These are phyloP conservation scores for Mythimna loreyi DNA, from an alignment of 2,888 invertebrate species.

Conservation along the genomic window DNA sequence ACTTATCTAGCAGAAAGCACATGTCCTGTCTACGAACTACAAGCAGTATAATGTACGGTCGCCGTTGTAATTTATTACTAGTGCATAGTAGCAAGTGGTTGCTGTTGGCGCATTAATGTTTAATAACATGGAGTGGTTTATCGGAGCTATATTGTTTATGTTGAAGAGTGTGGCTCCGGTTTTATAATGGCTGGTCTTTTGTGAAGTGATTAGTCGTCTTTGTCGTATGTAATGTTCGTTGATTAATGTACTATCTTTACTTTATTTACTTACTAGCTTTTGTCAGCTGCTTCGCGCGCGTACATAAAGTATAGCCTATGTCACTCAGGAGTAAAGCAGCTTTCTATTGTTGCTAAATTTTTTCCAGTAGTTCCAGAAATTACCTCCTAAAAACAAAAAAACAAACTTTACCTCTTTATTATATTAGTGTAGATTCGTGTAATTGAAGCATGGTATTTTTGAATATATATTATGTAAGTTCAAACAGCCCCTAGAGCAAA, in stretches of 20 bases:
- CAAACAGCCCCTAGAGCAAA: too few relatives aligned
- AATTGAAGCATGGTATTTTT: not conserved
- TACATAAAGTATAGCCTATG: too few relatives aligned
- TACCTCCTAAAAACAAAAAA: too few relatives aligned
- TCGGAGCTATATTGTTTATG: not conserved
- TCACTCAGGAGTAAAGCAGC: too few relatives aligned
- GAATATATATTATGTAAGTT: not conserved
- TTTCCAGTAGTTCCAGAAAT: too few relatives aligned
- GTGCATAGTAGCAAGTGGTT: conserved; percentile 24
- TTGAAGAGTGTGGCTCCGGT: not conserved
- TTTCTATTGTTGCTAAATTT: too few relatives aligned
- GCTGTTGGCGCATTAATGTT: conserved; percentile 13
- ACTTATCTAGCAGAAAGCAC: conserved; percentile 4
- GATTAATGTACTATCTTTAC: not conserved
- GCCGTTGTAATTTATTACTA: conserved; percentile 38
- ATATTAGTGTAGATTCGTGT: too few relatives aligned
- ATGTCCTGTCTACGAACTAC: conserved; percentile 14
- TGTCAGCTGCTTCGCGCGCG: too few relatives aligned
- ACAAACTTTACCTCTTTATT: too few relatives aligned
- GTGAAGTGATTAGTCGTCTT: not conserved
- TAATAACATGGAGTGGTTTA: conserved; percentile 3
- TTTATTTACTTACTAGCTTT: too few relatives aligned
- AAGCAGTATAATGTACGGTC: conserved; percentile 33
- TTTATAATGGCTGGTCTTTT: not conserved
- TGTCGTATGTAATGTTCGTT: not conserved